Base-by-base conservation (phyloP, 2,797 vertebrate species). In the Pseudopleuronectes americanus region DNA sequence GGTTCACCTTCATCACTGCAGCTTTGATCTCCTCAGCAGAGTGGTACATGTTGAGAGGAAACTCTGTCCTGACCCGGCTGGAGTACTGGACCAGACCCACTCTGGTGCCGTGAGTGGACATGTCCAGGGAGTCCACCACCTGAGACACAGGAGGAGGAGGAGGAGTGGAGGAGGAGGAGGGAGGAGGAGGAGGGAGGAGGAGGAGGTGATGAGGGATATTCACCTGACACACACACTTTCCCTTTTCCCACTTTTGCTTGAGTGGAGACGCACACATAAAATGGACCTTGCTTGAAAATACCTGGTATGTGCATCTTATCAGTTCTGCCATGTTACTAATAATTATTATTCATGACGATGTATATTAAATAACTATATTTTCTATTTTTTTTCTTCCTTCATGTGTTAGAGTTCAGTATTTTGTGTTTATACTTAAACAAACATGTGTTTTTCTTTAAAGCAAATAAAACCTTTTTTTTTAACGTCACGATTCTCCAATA, bases 11-110 rank as follows among this genome's bases (percentile, higher is more conserved):
- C 94, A 95, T 94, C 38, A 99, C 98, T 0, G 98, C 98, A 63
- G 92, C 94, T 88, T 97, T 98, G 91, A 99, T 94, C 80, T 97
- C 97, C 0, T 95, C 95, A 0, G 96, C 94, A 0, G 92, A 96
- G 80, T 95, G 94, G 76, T 96, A 96, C 90, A 94, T 96, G 86
- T 93, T 95, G 78, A 99, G 95, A 0, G 96, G 92, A 84, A 99
- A 99, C 94, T 99, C 97, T 0, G 97, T 97, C 76, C 97, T 94
- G 73, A 99, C 97, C 0, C 96, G 95, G 74, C 97, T 99, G 8
- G 98, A 98, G 86, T 98, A 99, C 90, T 99, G 98, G 66, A 99
- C 96, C 89, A 99, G 84, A 3, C 97, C n/a, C n/a, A n/a, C n/a
- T n/a, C n/a, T n/a, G n/a, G n/a, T n/a, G n/a, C n/a, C n/a, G n/a